Percentiles rank a stretch among this genome's conserved stretches.
Evolutionary conservation across 2,888 invertebrate species (phyloP).

Genomic region (Celastrina argiolus): DNA sequence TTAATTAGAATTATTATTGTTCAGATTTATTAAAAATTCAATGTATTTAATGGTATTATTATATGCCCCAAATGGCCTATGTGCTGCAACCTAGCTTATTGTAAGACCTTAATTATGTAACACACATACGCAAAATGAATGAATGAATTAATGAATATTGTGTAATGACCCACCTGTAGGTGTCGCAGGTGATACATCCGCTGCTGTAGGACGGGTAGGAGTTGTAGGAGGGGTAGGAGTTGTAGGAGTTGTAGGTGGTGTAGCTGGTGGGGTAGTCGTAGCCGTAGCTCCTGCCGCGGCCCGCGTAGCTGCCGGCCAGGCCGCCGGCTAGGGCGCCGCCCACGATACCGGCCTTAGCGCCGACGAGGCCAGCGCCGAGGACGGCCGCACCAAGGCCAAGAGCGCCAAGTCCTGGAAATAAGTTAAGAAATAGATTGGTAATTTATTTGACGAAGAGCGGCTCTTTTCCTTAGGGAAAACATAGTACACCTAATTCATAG

Average conservation of each 20-base stretch:
- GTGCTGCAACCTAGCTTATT: no score
- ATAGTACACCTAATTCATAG: no score
- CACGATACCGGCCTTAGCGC: slow-evolving; percentile 58
- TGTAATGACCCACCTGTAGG: background rate
- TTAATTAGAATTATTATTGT: no score
- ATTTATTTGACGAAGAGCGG: no score
- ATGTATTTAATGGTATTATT: no score
- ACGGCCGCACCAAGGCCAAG: slow-evolving; percentile 48
- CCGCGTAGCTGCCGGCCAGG: slow-evolving; percentile 26
- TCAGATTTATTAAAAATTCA: no score
- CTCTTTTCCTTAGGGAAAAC: no score
- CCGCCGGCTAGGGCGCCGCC: slow-evolving; percentile 56
- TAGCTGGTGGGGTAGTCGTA: slow-evolving; percentile 15
- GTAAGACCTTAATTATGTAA: no score
- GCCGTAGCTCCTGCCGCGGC: slow-evolving; percentile 33
- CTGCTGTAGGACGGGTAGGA: background rate
- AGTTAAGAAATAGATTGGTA: no score
- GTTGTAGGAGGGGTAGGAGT: background rate
- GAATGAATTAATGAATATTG: no score
- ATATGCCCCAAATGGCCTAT: no score
- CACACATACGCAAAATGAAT: no score
- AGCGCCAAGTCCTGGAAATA: slow-evolving; percentile 39
- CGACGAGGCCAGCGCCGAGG: slow-evolving; percentile 52
- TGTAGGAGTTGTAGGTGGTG: background rate
- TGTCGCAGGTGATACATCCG: background rate